phyloP scores from a whole-genome alignment of 2,797 vertebrate species.

The Erpetoichthys calabaricus region DNA sequence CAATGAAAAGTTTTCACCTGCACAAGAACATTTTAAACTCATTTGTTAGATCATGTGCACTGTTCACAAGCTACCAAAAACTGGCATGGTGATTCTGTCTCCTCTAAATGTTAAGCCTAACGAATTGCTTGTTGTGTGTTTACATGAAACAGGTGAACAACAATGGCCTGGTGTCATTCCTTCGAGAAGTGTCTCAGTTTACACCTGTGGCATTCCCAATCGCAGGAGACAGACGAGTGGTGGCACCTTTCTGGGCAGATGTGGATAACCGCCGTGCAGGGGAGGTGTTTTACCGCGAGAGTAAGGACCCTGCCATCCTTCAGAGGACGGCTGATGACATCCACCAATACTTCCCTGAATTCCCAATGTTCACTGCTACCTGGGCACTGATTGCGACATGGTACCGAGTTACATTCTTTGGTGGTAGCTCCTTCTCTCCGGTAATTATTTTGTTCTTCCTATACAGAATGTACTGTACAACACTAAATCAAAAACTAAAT shows the following conservation, averaged over 20 bases:
- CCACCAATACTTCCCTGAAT: slow-evolving; percentile 69
- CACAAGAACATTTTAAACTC: too few species aligned
- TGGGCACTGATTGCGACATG: slow-evolving; percentile 88
- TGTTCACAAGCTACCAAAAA: too few species aligned
- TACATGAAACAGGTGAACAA: slow-evolving; percentile 74
- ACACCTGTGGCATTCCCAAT: slow-evolving; percentile 92
- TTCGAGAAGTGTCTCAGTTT: slow-evolving; percentile 93
- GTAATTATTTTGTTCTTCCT: slow-evolving; percentile 41
- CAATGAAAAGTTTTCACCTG: too few species aligned
- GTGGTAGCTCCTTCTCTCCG: slow-evolving; percentile 72
- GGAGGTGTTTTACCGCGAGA: slow-evolving; percentile 76
- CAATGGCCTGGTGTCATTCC: slow-evolving; percentile 90
- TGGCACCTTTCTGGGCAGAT: slow-evolving; percentile 92
- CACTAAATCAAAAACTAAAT: not conserved
- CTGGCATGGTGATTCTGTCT: too few species aligned
- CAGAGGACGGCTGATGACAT: slow-evolving; percentile 61
- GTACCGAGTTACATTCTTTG: slow-evolving; percentile 89
- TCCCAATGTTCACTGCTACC: slow-evolving; percentile 59
- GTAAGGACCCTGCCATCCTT: slow-evolving; percentile 50
- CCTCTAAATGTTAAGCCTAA: too few species aligned
- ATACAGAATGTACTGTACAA: too few species aligned
- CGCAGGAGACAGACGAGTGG: slow-evolving; percentile 81
- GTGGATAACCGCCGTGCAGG: slow-evolving; percentile 85
- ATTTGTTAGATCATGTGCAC: too few species aligned
- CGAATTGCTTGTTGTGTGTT: not conserved